Evolutionary conservation across 1,140 invertebrate species (phyloP).

Genomic region (Belonocnema kinseyi): DNA sequence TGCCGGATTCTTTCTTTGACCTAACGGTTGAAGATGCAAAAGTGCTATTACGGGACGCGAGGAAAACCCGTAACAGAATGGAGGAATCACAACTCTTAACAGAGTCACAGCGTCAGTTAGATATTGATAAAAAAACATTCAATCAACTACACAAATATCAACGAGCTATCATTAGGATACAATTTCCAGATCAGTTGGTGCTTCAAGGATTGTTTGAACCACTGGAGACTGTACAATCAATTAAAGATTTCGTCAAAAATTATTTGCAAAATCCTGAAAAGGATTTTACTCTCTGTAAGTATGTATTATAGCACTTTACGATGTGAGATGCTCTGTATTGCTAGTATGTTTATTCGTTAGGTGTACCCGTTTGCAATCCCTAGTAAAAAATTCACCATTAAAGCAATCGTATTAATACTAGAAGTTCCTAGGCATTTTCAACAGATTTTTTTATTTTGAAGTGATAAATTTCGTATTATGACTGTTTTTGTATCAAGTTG

Average conservation of each 20-base stretch:
- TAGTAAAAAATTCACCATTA: no score
- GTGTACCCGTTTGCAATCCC: no score
- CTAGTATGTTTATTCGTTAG: no score
- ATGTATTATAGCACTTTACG: constrained; percentile 30
- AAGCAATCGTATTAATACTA: no score
- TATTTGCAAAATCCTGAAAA: constrained; percentile 79
- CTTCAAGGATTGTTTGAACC: constrained; percentile 87
- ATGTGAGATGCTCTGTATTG: no score
- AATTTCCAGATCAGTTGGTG: constrained; percentile 88
- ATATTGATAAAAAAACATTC: constrained; percentile 78
- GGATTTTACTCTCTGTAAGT: constrained; percentile 86
- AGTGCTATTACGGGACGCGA: constrained; percentile 82
- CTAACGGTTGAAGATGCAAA: constrained; percentile 86
- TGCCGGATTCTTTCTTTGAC: constrained; percentile 90
- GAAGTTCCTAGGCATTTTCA: no score
- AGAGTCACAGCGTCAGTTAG: constrained; percentile 78
- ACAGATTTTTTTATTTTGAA: no score
- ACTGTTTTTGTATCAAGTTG: no score
- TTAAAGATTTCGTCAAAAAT: constrained; percentile 83
- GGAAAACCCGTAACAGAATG: constrained; percentile 78
- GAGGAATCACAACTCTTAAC: constrained; percentile 84
- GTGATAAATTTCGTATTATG: no score
- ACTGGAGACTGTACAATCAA: constrained; percentile 80
- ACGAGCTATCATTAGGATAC: constrained; percentile 84
- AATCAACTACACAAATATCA: constrained; percentile 81